Base-by-base conservation (phyloP, 2,797 vertebrate genomes). In the Poecilia wingei region DNA sequence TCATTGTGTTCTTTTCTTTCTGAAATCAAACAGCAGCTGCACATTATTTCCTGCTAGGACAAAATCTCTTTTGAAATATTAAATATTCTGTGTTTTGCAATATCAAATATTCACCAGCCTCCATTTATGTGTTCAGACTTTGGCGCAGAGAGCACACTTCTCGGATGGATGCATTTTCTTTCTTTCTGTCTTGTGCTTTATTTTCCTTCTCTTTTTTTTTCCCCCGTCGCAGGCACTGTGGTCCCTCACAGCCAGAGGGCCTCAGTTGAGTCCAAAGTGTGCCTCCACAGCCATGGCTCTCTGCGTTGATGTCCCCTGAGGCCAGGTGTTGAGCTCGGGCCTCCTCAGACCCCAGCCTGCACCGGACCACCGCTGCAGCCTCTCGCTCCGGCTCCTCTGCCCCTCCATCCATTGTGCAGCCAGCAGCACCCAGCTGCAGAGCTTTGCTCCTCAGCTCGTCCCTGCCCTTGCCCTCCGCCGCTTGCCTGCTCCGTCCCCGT, bases 241-340 rank as follows among this genome's bases (percentile, higher is more conserved):
- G 88, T 89, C 91, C 89, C 80, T 86, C 9, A 81, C 80, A 91
- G 91, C 92, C 87, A 90, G 86, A 80, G 61, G 90, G 87, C 87
- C 82, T 79, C 77, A 89, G 83, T 86, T 6, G 84, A 90, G 84
- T 92, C 90, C 82, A 86, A 84, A 91, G 91, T 92, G 87, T 92
- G 93, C 82, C 86, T 91, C 78, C 89, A 90, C 86, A 89, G 92
- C 89, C 86, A 88, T 77, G 90, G 90, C 86, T 93, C 86, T 91
- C 86, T 94, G 92, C 86, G 80, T 94, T 95, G 93, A 95, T 94
- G 93, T 92, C 91, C 92, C 95, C 90, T 1, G 79, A 93, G 94
- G 95, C 93, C 39, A 36, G n/a, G 49, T 82, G 83, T 76, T 31
- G 78, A 72, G 69, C 86, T 86, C 78, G 36, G 81, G 77, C 76